Evolutionary conservation across 2,113 vertebrate species (phyloP).

Genomic region (Mobula birostris): DNA sequence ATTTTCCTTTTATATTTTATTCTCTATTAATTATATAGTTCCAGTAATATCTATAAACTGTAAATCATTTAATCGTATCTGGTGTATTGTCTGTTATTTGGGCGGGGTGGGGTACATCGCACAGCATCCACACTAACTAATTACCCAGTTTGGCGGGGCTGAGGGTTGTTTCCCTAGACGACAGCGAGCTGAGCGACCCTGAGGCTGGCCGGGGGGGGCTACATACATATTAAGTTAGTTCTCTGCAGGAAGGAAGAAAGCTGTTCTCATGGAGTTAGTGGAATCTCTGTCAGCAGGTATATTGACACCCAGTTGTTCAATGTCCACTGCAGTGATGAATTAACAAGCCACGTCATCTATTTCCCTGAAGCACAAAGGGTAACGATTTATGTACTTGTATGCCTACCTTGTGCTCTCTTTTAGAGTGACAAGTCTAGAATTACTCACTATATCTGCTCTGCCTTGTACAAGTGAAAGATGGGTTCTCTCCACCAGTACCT

Average conservation of each 20-base stretch:
- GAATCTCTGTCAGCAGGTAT: constrained; percentile 40
- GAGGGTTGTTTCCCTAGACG: too few relatives aligned
- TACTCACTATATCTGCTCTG: constrained; percentile 50
- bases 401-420: constrained; percentile 45
- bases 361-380: constrained; percentile 46
- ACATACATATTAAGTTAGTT: not conserved
- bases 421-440: constrained; percentile 55
- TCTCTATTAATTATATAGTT: too few relatives aligned
- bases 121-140: too few relatives aligned
- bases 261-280: constrained; percentile 44
- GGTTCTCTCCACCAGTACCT: constrained; percentile 49
- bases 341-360: constrained; percentile 43
- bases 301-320: constrained; percentile 45
- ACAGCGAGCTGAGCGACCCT: too few relatives aligned
- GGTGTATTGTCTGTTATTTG: too few relatives aligned
- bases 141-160: too few relatives aligned
- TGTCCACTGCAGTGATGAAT: constrained; percentile 45
- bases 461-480: constrained; percentile 59
- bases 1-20: too few relatives aligned
- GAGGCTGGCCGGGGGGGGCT: too few relatives aligned
- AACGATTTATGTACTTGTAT: constrained; percentile 53
- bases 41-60: too few relatives aligned
- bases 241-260: constrained; percentile 12
- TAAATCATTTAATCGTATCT: too few relatives aligned
- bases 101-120: too few relatives aligned